Percentiles rank a stretch among this genome's conserved stretches.
Conservation (phyloP, 2,888 invertebrate species). For the Cryptocephalus primarius region DNA sequence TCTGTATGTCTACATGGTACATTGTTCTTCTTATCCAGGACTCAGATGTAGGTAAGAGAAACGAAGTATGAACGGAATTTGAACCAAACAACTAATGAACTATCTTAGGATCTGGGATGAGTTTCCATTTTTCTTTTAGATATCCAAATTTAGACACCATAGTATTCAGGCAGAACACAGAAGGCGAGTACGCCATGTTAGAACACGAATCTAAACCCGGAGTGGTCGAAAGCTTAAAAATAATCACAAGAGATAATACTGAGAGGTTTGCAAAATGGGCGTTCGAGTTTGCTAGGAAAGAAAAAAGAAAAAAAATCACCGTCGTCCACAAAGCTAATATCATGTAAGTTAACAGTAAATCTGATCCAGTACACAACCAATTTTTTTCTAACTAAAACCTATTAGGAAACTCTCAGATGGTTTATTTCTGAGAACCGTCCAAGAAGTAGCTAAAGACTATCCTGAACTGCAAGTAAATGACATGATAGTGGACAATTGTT, state of each 20-base stretch:
- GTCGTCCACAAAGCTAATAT: conserved; percentile 55
- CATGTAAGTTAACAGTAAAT: conserved; percentile 16
- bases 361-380: no score
- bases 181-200: conserved; percentile 52
- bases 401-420: conserved; percentile 26
- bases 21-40: conserved; percentile 42
- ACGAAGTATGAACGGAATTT: background rate
- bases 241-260: conserved; percentile 41
- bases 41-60: conserved; percentile 31
- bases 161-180: conserved; percentile 52
- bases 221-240: conserved; percentile 50
- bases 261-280: conserved; percentile 48
- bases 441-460: conserved; percentile 22
- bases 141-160: conserved; percentile 42
- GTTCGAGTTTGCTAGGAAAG: conserved; percentile 45
- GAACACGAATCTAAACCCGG: conserved; percentile 51
- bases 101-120: background rate
- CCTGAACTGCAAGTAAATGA: conserved; percentile 24
- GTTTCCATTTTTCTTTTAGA: conserved; percentile 1
- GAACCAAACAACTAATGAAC: background rate
- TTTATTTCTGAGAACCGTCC: conserved; percentile 26
- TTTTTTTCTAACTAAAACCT: conserved; percentile 11
- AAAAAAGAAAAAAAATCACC: conserved; percentile 48
- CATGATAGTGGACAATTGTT: conserved; percentile 27
- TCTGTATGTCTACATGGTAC: conserved; percentile 46